A percentile compares a stretch with the other conserved stretches of the same genome.
Evolutionary conservation across 2,113 vertebrate species (phyloP).

Genomic region (Ctenomys sociabilis): DNA sequence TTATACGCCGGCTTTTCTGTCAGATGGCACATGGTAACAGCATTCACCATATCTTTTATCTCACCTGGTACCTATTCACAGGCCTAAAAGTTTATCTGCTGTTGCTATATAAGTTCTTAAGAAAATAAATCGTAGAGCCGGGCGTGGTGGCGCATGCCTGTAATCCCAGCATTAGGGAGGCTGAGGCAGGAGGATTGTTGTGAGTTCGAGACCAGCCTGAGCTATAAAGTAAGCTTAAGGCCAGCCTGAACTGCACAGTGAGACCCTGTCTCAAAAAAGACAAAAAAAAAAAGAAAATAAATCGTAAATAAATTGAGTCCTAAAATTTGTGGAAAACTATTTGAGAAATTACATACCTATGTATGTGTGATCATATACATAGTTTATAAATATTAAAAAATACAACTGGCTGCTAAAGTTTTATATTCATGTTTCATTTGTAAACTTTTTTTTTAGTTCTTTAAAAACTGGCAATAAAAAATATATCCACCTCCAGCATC

Average conservation of each 20-base stretch:
- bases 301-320: neutral
- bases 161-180: no score
- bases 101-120: neutral
- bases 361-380: neutral
- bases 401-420: neutral
- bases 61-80: neutral
- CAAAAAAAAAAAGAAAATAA: neutral
- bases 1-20: neutral
- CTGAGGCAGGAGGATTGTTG: no score
- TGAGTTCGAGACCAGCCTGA: no score
- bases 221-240: no score
- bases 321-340: constrained; percentile 55
- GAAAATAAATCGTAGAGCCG: neutral
- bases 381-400: neutral
- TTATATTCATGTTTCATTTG: neutral
- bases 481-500: neutral
- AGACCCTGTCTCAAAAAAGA: no score
- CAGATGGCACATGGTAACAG: neutral
- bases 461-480: neutral
- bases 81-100: constrained; percentile 1
- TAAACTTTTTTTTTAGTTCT: neutral
- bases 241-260: no score
- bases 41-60: neutral
- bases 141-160: no score
- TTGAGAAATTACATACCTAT: neutral